phyloP scores from a whole-genome alignment of 1,140 invertebrate genomes.

The Pararge aegeria region DNA sequence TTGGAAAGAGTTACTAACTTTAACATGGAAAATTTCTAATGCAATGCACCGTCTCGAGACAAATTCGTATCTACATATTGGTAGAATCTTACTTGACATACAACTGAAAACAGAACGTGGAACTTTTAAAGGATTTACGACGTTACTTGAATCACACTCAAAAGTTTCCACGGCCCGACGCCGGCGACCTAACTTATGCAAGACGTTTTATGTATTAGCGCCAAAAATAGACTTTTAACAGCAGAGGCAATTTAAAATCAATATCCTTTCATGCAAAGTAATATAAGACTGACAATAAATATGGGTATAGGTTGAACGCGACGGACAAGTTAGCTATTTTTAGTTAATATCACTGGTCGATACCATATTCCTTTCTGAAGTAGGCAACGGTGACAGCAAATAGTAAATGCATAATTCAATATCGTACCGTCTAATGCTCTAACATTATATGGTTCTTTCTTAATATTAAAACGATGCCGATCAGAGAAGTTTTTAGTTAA shows the following conservation, averaged over 20 bases:
- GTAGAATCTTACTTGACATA: constrained; percentile 32
- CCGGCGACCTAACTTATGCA: constrained; percentile 31
- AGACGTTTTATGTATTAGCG: constrained; percentile 31
- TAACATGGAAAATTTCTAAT: constrained; percentile 13
- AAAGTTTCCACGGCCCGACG: constrained; percentile 29
- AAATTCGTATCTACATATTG: constrained; percentile 41
- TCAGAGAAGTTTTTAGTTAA: too few relatives aligned
- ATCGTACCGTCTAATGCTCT: not conserved
- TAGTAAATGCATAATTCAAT: constrained; percentile 4
- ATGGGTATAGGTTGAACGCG: constrained; percentile 6
- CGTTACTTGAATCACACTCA: constrained; percentile 31
- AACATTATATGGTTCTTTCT: not conserved
- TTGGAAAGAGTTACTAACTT: not conserved
- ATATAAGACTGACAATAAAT: constrained; percentile 3
- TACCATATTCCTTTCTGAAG: constrained; percentile 14
- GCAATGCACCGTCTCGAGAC: constrained; percentile 42
- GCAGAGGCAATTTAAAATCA: constrained; percentile 32
- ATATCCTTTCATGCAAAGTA: constrained; percentile 27
- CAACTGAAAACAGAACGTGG: constrained; percentile 32
- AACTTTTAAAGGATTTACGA: constrained; percentile 40
- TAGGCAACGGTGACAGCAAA: not conserved
- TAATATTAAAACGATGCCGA: too few relatives aligned
- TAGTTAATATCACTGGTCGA: constrained; percentile 18
- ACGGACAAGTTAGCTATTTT: constrained; percentile 21
- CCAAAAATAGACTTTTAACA: constrained; percentile 29